Base-by-base conservation (phyloP, 2,113 vertebrate species). In the Electrona antarctica region DNA sequence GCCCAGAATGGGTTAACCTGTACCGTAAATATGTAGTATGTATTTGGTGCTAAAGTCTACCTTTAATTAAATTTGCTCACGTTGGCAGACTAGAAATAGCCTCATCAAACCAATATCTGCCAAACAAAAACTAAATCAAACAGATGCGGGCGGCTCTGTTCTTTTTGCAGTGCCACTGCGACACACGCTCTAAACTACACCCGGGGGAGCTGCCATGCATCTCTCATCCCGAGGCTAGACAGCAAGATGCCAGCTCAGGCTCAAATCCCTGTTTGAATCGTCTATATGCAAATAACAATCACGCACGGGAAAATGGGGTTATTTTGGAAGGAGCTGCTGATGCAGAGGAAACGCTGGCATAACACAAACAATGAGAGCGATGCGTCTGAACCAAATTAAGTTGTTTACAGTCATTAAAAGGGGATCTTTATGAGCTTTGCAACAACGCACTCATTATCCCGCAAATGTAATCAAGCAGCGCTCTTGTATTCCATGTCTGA, bases 401-500 rank as follows among this genome's bases (percentile, higher is more conserved):
- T 70, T 41, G 21, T 71, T 78, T 67, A 67, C 0, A 51, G 49
- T 73, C 65, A 73, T 75, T 80, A 80, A 68, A 62, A 71, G 28
- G 8, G 33, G 13, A 57, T 80, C 68, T 67, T 78, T 64, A 64
- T 54, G 72, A 72, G 64, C 69, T 62, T n/a, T 49, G 59, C 46
- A 47, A 57, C 33, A 14, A 14, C 21, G 21, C 21, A 28, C 67
- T 65, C 64, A 71, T 72, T 57, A 80, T 56, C 28, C 8, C 5
- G 69, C 63, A 57, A 13, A 45, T 15, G 14, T 64, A 64, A 73
- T 73, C 65, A 73, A 12, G 60, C 52, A 64, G 45, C 5, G 9
- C 51, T 33, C 21, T 60, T 48, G 12, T 59, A 41, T n/a, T 28
- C 58, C 45, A 8, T 4, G 14, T 29, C 1, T 28, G 48, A 50